Conservation (phyloP, 2,888 invertebrate species). For the Drosophila ezoana region DNA sequence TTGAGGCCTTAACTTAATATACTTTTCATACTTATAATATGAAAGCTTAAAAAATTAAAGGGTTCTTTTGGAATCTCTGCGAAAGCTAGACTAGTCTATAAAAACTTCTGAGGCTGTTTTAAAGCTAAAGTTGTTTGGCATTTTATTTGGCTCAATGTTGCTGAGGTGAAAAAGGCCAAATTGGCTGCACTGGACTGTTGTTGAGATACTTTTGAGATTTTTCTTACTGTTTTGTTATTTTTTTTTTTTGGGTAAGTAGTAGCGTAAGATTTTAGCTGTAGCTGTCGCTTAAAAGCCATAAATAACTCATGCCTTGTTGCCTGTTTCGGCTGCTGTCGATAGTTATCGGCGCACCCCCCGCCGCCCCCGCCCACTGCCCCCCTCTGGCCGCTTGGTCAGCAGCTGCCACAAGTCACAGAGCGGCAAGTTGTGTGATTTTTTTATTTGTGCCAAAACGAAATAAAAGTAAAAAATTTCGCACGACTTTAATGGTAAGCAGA, state of each 20-base stretch:
- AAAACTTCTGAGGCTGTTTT: too few relatives aligned
- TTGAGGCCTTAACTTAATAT: too few relatives aligned
- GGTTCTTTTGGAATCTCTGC: too few relatives aligned
- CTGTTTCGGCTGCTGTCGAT: constrained; percentile 74
- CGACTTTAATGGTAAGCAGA: constrained; percentile 31
- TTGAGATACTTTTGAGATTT: constrained; percentile 15
- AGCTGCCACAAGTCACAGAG: constrained; percentile 69
- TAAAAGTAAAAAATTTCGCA: constrained; percentile 17
- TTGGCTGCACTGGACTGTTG: constrained; percentile 1
- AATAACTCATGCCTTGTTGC: constrained; percentile 74
- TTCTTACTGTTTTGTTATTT: constrained; percentile 2
- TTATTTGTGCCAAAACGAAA: background rate
- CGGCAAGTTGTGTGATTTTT: constrained; percentile 12
- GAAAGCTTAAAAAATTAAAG: too few relatives aligned
- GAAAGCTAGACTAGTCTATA: too few relatives aligned
- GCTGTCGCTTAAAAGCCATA: constrained; percentile 76
- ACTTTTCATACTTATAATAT: too few relatives aligned
- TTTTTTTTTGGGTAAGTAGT: constrained; percentile 20
- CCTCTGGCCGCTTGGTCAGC: constrained; percentile 57
- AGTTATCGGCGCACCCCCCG: constrained; percentile 58
- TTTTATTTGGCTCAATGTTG: background rate
- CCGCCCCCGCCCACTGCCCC: background rate
- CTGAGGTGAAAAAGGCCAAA: constrained; percentile 18
- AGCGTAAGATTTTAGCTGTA: constrained; percentile 49
- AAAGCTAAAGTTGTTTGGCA: too few relatives aligned